Evolutionary conservation across 2,888 invertebrate genomes (phyloP).

Genomic region (Drosophila koepferae): DNA sequence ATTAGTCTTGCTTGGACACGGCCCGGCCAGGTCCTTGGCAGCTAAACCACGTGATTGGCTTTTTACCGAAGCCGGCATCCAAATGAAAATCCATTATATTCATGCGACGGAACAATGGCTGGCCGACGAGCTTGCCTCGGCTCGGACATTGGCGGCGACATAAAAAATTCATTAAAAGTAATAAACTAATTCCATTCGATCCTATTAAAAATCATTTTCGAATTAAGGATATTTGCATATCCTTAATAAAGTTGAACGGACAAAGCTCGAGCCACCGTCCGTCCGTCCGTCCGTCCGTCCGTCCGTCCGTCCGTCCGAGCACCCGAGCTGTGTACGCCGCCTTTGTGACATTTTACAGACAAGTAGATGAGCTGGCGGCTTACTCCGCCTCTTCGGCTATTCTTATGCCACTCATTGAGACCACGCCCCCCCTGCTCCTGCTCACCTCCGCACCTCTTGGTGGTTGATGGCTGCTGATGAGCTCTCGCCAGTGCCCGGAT

Average conservation of each 20-base stretch:
- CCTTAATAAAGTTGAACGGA: conserved; percentile 82
- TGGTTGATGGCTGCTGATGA: conserved; percentile 75
- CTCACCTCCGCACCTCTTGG: conserved; percentile 8
- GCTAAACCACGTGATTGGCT: conserved; percentile 72
- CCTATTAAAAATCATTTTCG: conserved; percentile 85
- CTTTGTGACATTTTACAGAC: conserved; percentile 79
- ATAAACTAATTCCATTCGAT: conserved; percentile 85
- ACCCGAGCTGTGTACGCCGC: conserved; percentile 19
- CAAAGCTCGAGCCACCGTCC: conserved; percentile 18
- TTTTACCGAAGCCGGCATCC: conserved; percentile 36
- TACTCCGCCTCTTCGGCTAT: conserved; percentile 15
- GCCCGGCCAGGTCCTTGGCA: conserved; percentile 24
- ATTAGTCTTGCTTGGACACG: conserved; percentile 76
- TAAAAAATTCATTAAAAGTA: conserved; percentile 85
- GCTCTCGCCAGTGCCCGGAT: conserved; percentile 26
- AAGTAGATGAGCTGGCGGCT: conserved; percentile 69
- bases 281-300: not conserved
- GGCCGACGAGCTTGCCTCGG: not conserved
- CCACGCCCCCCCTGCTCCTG: not conserved
- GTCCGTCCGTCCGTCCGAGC: not conserved
- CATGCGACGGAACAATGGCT: conserved; percentile 61
- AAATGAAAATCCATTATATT: conserved; percentile 72
- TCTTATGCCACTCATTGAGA: conserved; percentile 24
- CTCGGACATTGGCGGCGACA: conserved; percentile 62
- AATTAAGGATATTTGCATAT: conserved; percentile 85